Percentiles rank a stretch among this genome's conserved stretches.
phyloP scores from a whole-genome alignment of 2,113 vertebrate species.

The Bos javanicus region DNA sequence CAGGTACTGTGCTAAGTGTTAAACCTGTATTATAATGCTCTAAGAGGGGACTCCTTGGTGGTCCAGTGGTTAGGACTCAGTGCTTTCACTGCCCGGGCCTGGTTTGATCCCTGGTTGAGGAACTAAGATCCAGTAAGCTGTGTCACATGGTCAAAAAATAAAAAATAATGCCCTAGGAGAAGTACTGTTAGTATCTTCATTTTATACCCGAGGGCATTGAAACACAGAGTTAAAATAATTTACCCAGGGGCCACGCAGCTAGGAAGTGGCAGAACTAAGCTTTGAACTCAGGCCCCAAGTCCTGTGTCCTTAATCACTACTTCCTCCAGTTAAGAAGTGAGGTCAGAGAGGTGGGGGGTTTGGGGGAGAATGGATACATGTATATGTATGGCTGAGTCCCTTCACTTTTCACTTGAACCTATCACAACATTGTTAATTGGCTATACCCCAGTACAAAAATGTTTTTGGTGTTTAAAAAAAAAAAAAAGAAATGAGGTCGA shows the following conservation, averaged over 20 bases:
- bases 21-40: background rate
- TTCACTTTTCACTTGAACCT: background rate
- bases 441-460: background rate
- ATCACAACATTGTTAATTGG: background rate
- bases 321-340: background rate
- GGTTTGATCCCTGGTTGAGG: background rate
- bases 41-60: background rate
- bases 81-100: rapidly evolving
- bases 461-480: background rate
- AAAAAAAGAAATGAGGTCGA: background rate
- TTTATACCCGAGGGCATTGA: background rate
- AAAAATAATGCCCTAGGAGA: background rate
- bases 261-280: background rate
- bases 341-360: background rate
- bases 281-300: background rate
- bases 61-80: background rate
- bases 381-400: background rate
- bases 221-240: background rate
- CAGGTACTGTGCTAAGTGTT: background rate
- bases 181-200: background rate
- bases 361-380: background rate
- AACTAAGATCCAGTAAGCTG: background rate
- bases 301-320: background rate
- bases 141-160: background rate
- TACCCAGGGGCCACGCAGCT: background rate